Base-by-base conservation (phyloP, 2,113 vertebrate species). In the Tachysurus fulvidraco region DNA sequence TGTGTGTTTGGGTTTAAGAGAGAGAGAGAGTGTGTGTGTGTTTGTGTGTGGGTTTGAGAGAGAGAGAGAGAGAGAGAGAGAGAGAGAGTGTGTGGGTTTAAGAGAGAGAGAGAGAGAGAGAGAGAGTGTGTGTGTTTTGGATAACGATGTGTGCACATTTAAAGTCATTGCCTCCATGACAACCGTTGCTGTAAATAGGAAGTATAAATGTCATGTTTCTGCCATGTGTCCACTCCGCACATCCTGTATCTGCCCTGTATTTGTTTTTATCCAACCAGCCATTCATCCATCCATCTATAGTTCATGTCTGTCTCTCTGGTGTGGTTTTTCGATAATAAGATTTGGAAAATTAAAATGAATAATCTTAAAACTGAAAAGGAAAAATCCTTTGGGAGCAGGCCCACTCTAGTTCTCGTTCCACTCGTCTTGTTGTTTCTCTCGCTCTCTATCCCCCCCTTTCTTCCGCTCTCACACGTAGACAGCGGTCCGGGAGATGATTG, bases 401-500 rank as follows among this genome's bases (percentile, higher is more conserved):
- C 86, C 85, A 79, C 73, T 71, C 28, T 36, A 59, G 79, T 78
- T 60, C 86, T 82, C 80, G 76, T 86, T 62, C 28, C 65, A 21
- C 30, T 25, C 81, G 55, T 57, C 89, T 78, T 41, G 21, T 44
- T 73, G 89, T 91, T 86, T 65, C 86, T 44, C 28, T 28, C 17
- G 36, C 28, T 54, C 50, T 36, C n/a, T 0, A n/a, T 13, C 30
- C 14, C 13, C 12, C 17, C 19, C 11, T 23, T 83, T 52, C 59
- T 28, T 36, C 74, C 52, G 84, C 74, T 88, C 89, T 95, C 95
- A 97, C 92, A 97, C 97, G 2, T 97, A 97, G 78, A 97, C 96
- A 0, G 96, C 96, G 92, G 95, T 95, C 93, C 96, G 95, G 14
- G 96, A 98, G 91, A 98, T 97, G 91, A 98, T 95, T 0, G 97